Conservation (phyloP, 2,797 vertebrate species). For the Phoeniculus purpureus region DNA sequence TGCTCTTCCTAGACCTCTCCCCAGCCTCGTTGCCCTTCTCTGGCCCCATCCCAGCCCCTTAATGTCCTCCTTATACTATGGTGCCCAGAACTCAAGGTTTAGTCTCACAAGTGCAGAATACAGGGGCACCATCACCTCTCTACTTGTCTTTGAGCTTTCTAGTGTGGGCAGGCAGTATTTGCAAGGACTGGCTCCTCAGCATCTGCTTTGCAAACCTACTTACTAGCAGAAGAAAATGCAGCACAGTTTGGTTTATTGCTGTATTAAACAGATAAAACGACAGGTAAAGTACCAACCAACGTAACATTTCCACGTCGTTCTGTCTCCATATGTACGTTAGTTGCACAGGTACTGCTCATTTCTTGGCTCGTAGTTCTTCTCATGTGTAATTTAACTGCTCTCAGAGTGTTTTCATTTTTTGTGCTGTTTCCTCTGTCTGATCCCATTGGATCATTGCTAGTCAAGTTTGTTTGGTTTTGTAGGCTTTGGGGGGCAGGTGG, state of each 20-base stretch:
- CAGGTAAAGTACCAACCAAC: background rate
- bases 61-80: no score
- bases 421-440: constrained; percentile 37
- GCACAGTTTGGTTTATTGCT: background rate
- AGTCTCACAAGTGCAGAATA: no score
- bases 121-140: no score
- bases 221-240: background rate
- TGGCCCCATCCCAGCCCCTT: no score
- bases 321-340: background rate
- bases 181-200: background rate
- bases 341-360: background rate
- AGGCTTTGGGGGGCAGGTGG: background rate
- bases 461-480: constrained; percentile 56
- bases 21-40: no score
- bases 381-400: background rate
- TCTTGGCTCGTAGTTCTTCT: background rate
- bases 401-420: constrained; percentile 29
- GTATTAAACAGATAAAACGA: background rate
- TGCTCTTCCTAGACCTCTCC: no score
- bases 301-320: accelerated
- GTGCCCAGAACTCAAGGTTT: no score
- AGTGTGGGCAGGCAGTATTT: background rate
- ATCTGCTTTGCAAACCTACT: background rate
- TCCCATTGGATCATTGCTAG: constrained; percentile 4
- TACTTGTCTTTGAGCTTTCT: background rate